These are phyloP conservation scores for Esox masquinongy DNA, from an alignment of 2,797 vertebrate genomes.

Conservation along the genomic window DNA sequence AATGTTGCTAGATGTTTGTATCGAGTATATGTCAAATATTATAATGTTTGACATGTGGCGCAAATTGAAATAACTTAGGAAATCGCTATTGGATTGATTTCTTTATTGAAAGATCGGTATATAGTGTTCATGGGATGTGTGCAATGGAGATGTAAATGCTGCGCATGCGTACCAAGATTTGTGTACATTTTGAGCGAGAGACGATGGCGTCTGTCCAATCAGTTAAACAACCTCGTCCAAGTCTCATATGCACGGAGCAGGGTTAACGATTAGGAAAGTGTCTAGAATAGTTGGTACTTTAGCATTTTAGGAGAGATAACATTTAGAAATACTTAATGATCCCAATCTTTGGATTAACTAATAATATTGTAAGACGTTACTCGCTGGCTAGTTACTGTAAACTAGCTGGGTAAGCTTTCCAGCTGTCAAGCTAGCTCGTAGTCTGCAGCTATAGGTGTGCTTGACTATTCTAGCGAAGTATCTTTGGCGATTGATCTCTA, in stretches of 20 bases:
- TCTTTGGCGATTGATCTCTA: background rate
- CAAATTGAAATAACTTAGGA: too few relatives aligned
- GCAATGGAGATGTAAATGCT: background rate
- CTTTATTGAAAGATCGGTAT: too few relatives aligned
- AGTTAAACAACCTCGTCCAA: constrained; percentile 30
- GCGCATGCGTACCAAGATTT: constrained; percentile 50
- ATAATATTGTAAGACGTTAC: background rate
- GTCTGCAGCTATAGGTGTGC: background rate
- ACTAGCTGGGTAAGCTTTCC: background rate
- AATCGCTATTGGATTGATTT: too few relatives aligned
- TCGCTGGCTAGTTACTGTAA: background rate
- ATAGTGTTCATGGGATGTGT: too few relatives aligned
- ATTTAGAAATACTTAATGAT: background rate
- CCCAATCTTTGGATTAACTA: too few relatives aligned
- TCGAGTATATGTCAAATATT: too few relatives aligned
- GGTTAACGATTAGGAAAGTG: background rate
- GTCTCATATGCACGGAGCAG: constrained; percentile 25
- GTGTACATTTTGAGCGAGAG: constrained; percentile 52
- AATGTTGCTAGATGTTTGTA: too few relatives aligned
- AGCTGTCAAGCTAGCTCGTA: constrained; percentile 3
- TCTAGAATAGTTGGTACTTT: background rate
- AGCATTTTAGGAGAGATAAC: background rate
- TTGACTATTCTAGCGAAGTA: background rate
- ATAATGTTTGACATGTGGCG: too few relatives aligned
- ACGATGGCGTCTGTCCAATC: constrained; percentile 36